A percentile compares a stretch with the other conserved stretches of the same genome.
Evolutionary conservation across 2,888 invertebrate genomes (phyloP).

Genomic region (Zonitis immaculata): DNA sequence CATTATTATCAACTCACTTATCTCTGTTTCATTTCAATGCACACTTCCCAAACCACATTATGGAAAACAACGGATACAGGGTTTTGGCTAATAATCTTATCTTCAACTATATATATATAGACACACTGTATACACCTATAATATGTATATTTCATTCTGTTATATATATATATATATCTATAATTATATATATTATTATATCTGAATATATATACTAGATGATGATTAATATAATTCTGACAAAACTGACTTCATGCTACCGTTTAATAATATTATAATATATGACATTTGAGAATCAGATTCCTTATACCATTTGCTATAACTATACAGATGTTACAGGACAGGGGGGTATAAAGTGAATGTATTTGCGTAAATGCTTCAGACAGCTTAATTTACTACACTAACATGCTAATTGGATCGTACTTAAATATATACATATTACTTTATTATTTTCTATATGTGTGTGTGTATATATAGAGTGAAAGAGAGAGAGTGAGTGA

Average conservation of each 20-base stretch:
- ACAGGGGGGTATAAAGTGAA: slow-evolving; percentile 27
- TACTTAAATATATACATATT: slow-evolving; percentile 7
- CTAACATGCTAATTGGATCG: slow-evolving; percentile 31
- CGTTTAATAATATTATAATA: slow-evolving; percentile 30
- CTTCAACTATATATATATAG: too few relatives aligned
- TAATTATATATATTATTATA: too few relatives aligned
- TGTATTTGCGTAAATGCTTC: slow-evolving; percentile 40
- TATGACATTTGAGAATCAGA: slow-evolving; percentile 31
- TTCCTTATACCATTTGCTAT: slow-evolving; percentile 23
- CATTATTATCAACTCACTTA: too few relatives aligned
- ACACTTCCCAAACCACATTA: too few relatives aligned
- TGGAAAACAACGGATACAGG: too few relatives aligned
- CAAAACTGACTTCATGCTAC: slow-evolving; percentile 25
- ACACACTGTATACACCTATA: too few relatives aligned
- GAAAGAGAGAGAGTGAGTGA: background rate
- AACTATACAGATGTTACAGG: too few relatives aligned
- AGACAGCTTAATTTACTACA: slow-evolving; percentile 40
- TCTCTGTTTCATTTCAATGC: too few relatives aligned
- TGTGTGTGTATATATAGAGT: too few relatives aligned
- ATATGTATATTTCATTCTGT: too few relatives aligned
- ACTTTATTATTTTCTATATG: background rate
- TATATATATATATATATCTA: too few relatives aligned
- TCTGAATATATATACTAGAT: slow-evolving; percentile 4
- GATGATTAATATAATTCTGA: slow-evolving; percentile 19
- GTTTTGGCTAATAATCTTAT: too few relatives aligned